Conservation (phyloP, 2,113 vertebrate genomes). For the Delphinapterus leucas region DNA sequence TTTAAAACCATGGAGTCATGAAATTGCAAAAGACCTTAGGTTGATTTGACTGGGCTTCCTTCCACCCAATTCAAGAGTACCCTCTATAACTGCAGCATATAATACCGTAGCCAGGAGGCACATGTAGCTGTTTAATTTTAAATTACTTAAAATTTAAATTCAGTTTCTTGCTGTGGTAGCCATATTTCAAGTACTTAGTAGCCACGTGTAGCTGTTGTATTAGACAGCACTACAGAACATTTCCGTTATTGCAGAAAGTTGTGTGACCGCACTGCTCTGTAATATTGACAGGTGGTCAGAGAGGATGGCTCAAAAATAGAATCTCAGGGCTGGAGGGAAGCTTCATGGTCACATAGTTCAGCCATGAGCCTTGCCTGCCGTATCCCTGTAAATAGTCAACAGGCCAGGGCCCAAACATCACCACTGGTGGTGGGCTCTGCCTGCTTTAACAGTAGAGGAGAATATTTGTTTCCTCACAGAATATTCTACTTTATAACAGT, state of each 20-base stretch:
- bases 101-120: neutral
- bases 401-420: neutral
- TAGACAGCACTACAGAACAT: neutral
- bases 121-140: neutral
- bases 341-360: neutral
- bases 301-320: conserved; percentile 32
- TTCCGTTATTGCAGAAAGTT: neutral
- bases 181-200: neutral
- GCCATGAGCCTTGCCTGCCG: neutral
- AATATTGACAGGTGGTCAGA: neutral
- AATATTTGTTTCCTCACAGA: conserved; percentile 13
- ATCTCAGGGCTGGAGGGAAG: neutral
- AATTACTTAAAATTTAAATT: conserved; percentile 23
- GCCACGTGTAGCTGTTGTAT: neutral
- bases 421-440: neutral
- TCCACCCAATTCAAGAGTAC: neutral
- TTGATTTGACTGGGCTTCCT: neutral
- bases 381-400: neutral
- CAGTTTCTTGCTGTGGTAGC: neutral
- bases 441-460: neutral
- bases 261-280: neutral
- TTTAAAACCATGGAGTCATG: conserved; percentile 2
- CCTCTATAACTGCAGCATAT: neutral
- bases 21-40: neutral
- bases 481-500: neutral